Base-by-base conservation (phyloP, 2,888 invertebrate species). In the Ligdia adustata region DNA sequence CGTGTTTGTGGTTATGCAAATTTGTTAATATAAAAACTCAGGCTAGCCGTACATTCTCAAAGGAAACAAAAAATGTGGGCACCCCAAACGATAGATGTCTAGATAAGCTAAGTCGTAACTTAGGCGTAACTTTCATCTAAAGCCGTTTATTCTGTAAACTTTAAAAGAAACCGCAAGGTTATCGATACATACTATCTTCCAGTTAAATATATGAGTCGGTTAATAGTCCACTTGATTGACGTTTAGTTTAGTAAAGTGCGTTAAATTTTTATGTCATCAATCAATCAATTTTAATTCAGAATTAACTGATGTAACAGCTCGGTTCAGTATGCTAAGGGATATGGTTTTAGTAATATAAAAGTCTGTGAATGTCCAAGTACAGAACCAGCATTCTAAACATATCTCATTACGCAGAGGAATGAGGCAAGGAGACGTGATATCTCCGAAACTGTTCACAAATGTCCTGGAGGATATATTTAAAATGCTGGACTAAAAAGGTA, bases 261-360 rank as follows among this genome's bases (percentile, higher is more conserved):
- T 85, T 74, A 83, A 79, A 79, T 75, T 80, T 85, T 86, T 81
- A 86, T 82, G 79, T 79, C 77, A 73, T 72, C 73, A 73, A 89
- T 88, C 84, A 87, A 88, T 88, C 87, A 86, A 82, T 72, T 78
- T 79, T 77, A 83, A 82, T 79, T 81, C 74, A 62, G 64, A 62
- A 62, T 66, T 60, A 59, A 60, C 60, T 38, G 38, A 24, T 43
- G 33, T 49, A 34, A 49, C 28, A 27, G 38, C 41, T 28, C 13
- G n/a, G 28, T 40, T 11, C 9, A 22, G 7, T 22, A 7, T 22
- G 22, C n/a, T n/a, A 22, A n/a, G 22, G n/a, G 7, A 7, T 22
- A 22, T n/a, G n/a, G n/a, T n/a, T n/a, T n/a, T n/a, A n/a, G n/a
- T n/a, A n/a, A n/a, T n/a, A n/a, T n/a, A n/a, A n/a, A n/a, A n/a